Base-by-base conservation (phyloP, 2,888 invertebrate genomes). In the Volucella inflata region DNA sequence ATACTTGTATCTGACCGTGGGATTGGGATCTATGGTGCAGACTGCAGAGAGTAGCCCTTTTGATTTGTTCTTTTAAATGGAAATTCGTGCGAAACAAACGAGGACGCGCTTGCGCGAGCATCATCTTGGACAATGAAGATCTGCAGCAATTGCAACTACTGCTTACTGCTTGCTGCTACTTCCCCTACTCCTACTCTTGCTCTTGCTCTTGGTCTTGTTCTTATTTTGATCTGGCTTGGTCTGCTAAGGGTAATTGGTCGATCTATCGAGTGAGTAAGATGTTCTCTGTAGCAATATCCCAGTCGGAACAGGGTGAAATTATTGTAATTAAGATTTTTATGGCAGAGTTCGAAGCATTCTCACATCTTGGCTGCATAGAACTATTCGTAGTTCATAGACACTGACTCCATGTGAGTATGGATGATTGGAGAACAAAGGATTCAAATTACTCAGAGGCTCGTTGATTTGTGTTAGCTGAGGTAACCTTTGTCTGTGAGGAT, bases 61-160 rank as follows among this genome's bases (percentile, higher is more conserved):
- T 85, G 80, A 85, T 85, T 85, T 85, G 85, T 80, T 85, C 85
- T 85, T 77, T 85, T 85, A 85, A 85, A 85, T 85, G 85, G 81
- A 85, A 85, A 77, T 81, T 85, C 85, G 85, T 85, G 85, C 85
- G 85, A 80, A 85, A 77, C 85, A 80, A 85, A 85, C 85, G 85
- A 85, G 85, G 85, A 81, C 85, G 85, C 79, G 79, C 74, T 67
- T 76, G 79, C 62, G 68, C 75, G 68, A 71, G 53, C 75, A 72
- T 72, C 55, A 48, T 55, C 71, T 71, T 55, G 60, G 53, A 64
- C 57, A 46, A 30, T 30, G 30, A 6, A 30, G 6, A 30, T 30
- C 30, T 30, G 30, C 6, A 6, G 30, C 30, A 30, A 30, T 30
- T 30, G 30, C 30, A 30, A 30, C 30, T 30, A 30, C 30, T 30